A percentile compares a stretch with the other conserved stretches of the same genome.
phyloP scores from a whole-genome alignment of 2,797 vertebrate genomes.

The Sebastiscus tertius region DNA sequence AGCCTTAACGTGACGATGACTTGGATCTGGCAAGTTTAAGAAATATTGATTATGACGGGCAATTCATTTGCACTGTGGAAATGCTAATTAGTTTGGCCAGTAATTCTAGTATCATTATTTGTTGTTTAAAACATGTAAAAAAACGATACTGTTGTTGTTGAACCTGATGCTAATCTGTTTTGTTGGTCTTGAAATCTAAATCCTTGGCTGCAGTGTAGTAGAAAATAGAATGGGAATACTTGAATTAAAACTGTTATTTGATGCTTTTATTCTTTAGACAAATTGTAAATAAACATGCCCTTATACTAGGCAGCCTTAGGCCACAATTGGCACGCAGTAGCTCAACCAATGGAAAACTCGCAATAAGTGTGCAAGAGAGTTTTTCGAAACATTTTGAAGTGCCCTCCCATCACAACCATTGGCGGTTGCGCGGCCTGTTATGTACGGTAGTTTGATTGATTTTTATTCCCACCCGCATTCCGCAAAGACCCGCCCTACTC shows the following conservation, averaged over 20 bases:
- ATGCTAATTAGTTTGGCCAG: slow-evolving; percentile 5
- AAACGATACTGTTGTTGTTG: background rate
- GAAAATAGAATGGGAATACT: background rate
- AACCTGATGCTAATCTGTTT: background rate
- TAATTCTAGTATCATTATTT: background rate
- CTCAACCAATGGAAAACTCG: background rate
- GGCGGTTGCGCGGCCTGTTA: no score
- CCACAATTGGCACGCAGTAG: background rate
- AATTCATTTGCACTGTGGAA: slow-evolving; percentile 22
- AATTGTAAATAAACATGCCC: background rate
- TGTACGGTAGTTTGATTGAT: no score
- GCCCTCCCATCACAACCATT: background rate
- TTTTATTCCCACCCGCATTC: background rate
- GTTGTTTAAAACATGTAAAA: background rate
- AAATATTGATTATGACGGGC: slow-evolving; percentile 40
- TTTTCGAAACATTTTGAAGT: background rate
- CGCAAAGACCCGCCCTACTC: no score
- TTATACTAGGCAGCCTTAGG: no score
- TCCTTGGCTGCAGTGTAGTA: background rate
- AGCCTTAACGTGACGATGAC: background rate
- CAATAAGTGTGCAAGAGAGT: background rate
- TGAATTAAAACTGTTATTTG: background rate
- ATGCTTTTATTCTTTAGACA: background rate
- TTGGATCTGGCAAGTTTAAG: slow-evolving; percentile 20
- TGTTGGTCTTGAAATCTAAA: background rate